Conservation (phyloP, 2,797 vertebrate species). For the Microchirus variegatus region DNA sequence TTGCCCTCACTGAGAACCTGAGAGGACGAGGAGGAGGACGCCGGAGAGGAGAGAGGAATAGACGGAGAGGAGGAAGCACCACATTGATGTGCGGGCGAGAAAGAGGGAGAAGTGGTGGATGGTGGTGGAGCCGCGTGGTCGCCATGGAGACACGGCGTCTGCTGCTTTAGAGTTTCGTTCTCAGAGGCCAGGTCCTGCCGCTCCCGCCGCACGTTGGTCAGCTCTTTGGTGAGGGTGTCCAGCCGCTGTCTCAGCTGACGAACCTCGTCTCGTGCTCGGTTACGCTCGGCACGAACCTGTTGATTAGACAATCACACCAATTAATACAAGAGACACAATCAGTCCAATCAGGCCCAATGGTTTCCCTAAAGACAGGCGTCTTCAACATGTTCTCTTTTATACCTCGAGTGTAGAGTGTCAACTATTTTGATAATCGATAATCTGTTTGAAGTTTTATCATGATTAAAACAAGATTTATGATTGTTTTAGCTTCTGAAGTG, state of each 20-base stretch:
- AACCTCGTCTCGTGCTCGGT: conserved; percentile 91
- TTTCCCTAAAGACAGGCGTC: no score
- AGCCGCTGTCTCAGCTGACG: conserved; percentile 88
- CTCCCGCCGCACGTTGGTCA: conserved; percentile 86
- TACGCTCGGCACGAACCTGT: conserved; percentile 89
- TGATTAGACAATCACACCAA: neutral
- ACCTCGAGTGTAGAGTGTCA: no score
- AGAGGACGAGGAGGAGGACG: conserved; percentile 57
- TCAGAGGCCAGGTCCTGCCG: conserved; percentile 81
- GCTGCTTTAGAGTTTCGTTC: conserved; percentile 76
- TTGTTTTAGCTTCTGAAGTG: no score
- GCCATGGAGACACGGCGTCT: conserved; percentile 54
- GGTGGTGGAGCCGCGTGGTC: conserved; percentile 34
- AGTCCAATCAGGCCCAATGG: no score
- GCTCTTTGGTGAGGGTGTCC: conserved; percentile 91
- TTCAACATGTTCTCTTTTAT: no score
- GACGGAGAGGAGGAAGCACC: conserved; percentile 56
- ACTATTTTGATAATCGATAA: no score
- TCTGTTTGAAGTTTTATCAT: no score
- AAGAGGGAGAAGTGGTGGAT: conserved; percentile 21
- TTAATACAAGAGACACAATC: neutral
- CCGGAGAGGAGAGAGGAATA: conserved; percentile 49
- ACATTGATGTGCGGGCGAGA: conserved; percentile 37
- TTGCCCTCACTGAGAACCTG: conserved; percentile 61
- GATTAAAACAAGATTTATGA: no score